phyloP scores from a whole-genome alignment of 1,140 invertebrate species.

The Ladona fulva region DNA sequence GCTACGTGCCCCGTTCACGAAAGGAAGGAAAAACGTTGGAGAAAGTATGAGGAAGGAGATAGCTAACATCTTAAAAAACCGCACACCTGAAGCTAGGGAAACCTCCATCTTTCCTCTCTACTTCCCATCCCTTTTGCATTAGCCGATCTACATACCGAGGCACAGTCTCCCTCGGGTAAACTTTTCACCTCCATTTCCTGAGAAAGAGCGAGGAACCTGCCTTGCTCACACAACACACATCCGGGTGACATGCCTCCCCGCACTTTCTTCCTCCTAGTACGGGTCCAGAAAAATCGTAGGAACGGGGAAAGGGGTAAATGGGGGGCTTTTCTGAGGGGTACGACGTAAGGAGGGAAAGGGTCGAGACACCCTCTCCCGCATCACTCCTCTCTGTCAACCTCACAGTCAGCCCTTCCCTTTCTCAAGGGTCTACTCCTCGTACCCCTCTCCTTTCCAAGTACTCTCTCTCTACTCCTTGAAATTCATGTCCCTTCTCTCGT shows the following conservation, averaged over 20 bases:
- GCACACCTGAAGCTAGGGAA: not conserved
- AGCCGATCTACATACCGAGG: not conserved
- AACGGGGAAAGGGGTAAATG: not conserved
- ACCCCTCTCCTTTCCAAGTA: not conserved
- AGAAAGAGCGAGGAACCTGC: not conserved
- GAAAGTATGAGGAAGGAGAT: not conserved
- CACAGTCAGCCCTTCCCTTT: not conserved
- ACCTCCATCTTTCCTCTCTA: not conserved
- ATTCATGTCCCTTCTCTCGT: not conserved
- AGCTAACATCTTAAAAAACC: not conserved
- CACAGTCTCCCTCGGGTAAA: not conserved
- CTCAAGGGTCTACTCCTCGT: not conserved
- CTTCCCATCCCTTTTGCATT: not conserved
- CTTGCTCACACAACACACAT: too few relatives aligned
- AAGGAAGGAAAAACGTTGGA: not conserved
- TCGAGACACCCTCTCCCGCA: not conserved
- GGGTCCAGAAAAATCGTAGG: not conserved
- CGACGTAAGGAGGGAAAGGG: not conserved
- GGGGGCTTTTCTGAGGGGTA: not conserved
- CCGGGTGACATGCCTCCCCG: too few relatives aligned
- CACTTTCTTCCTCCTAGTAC: too few relatives aligned
- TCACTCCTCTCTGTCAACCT: not conserved
- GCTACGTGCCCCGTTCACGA: not conserved
- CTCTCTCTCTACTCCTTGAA: not conserved
- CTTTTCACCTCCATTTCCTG: not conserved